Percentiles rank a stretch among this genome's conserved stretches.
Evolutionary conservation across 2,888 invertebrate genomes (phyloP).

Genomic region (Sericinus montela): DNA sequence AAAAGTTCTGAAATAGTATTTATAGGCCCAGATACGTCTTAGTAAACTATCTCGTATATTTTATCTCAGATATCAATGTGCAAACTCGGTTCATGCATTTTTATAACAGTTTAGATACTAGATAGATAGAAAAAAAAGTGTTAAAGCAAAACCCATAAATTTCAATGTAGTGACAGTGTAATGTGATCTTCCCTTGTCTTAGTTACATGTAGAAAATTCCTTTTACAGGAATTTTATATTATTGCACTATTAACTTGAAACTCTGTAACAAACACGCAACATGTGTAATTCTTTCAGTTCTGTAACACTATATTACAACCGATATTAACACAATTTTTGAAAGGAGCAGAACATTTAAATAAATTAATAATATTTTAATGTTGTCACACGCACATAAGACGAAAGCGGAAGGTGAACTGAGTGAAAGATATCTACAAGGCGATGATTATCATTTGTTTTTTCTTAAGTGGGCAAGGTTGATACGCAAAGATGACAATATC

Average conservation of each 20-base stretch:
- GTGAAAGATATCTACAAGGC: constrained; percentile 8
- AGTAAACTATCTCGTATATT: no score
- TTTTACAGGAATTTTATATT: background rate
- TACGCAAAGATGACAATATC: constrained; percentile 5
- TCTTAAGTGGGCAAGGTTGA: constrained; percentile 9
- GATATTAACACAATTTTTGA: constrained; percentile 12
- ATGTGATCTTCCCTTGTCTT: background rate
- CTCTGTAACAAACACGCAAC: background rate
- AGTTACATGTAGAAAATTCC: background rate
- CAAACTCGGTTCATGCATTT: no score
- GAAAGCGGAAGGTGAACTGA: constrained; percentile 18
- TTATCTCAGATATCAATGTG: no score
- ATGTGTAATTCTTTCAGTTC: background rate
- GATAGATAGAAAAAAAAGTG: no score
- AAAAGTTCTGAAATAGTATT: no score
- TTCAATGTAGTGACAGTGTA: no score
- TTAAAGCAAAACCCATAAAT: no score
- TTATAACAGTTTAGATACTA: no score
- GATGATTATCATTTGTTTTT: constrained; percentile 16
- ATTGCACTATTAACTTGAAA: background rate
- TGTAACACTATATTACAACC: constrained; percentile 10
- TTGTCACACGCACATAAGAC: constrained; percentile 17
- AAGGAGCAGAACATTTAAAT: background rate
- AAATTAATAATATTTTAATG: background rate
- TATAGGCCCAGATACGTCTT: no score